These are phyloP conservation scores for Microchirus variegatus DNA, from an alignment of 2,797 vertebrate species.

Conservation along the genomic window DNA sequence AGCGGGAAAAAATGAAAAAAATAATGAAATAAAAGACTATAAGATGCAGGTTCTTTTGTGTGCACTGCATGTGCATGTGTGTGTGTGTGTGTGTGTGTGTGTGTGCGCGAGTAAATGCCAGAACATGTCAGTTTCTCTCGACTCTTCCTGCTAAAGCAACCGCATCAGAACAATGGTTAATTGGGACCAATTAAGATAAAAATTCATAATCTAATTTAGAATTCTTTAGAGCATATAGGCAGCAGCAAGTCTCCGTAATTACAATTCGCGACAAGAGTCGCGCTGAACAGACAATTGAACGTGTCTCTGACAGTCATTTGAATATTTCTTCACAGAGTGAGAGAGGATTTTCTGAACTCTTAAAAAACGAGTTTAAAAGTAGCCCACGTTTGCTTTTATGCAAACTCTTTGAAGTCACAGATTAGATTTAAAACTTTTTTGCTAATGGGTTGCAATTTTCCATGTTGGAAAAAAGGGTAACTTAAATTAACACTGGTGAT, in stretches of 20 bases:
- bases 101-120: slow-evolving; percentile 28
- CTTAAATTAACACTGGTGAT: too few species aligned
- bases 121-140: slow-evolving; percentile 24
- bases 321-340: neutral
- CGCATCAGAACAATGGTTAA: slow-evolving; percentile 32
- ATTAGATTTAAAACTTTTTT: too few species aligned
- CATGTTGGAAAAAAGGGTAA: too few species aligned
- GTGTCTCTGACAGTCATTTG: neutral
- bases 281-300: slow-evolving; percentile 11
- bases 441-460: too few species aligned
- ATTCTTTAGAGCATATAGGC: slow-evolving; percentile 29
- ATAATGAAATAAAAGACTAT: slow-evolving; percentile 31
- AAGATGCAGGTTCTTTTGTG: slow-evolving; percentile 52
- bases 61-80: slow-evolving; percentile 10
- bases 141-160: slow-evolving; percentile 17
- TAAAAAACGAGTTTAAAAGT: too few species aligned
- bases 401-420: too few species aligned
- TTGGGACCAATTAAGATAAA: slow-evolving; percentile 57
- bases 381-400: too few species aligned
- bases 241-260: slow-evolving; percentile 28
- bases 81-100: slow-evolving; percentile 19
- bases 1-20: slow-evolving; percentile 47
- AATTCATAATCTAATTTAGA: slow-evolving; percentile 50
- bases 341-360: too few species aligned
- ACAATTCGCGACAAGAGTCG: slow-evolving; percentile 16